Percentiles rank a stretch among this genome's conserved stretches.
Conservation (phyloP, 2,113 vertebrate genomes). For the Hyperopisus bebe region DNA sequence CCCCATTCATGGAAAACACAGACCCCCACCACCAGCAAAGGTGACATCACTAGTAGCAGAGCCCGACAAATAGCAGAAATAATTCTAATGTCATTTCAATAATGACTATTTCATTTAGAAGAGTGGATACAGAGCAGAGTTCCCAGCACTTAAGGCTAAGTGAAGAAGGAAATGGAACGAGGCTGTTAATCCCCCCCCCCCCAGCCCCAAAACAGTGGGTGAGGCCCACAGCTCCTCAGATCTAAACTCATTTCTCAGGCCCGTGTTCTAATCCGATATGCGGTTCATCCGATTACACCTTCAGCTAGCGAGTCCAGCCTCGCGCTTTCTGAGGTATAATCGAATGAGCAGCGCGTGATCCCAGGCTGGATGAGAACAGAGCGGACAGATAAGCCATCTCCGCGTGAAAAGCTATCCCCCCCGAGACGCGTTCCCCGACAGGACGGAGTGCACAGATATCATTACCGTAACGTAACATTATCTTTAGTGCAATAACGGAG, state of each 20-base stretch:
- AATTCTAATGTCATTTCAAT: neutral
- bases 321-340: neutral
- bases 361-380: neutral
- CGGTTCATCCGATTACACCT: neutral
- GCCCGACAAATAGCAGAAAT: neutral
- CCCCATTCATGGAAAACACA: neutral
- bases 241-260: neutral
- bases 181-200: neutral
- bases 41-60: neutral
- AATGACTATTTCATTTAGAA: neutral
- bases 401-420: neutral
- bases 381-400: neutral
- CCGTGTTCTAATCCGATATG: neutral
- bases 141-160: neutral
- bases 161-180: neutral
- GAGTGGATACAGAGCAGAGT: neutral
- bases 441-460: neutral
- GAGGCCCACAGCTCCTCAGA: neutral
- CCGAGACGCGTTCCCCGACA: neutral
- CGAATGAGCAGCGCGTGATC: neutral
- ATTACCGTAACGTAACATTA: neutral
- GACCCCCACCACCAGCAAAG: neutral
- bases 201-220: neutral
- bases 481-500: neutral
- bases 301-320: neutral